Evolutionary conservation across 1,140 invertebrate species (phyloP).

Genomic region (Homalodisca vitripennis): DNA sequence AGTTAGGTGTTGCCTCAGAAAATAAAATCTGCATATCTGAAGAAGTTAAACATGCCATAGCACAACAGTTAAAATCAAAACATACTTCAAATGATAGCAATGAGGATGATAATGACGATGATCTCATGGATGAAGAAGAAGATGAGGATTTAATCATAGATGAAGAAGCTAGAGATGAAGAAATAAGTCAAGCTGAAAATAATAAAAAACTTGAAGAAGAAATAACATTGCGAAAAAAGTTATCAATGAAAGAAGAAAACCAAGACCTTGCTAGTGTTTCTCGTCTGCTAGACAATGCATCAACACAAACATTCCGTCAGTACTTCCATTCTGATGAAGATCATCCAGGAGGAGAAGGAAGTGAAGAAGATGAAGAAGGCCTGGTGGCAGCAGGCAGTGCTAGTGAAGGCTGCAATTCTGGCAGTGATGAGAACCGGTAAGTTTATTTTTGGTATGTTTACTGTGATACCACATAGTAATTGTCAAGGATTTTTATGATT

Average conservation of each 20-base stretch:
- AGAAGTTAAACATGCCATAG: constrained; percentile 76
- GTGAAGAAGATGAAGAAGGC: constrained; percentile 71
- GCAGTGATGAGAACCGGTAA: constrained; percentile 74
- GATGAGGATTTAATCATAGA: constrained; percentile 65
- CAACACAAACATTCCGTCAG: constrained; percentile 65
- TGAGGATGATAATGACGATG: constrained; percentile 47
- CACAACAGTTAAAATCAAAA: constrained; percentile 68
- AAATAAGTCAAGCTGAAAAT: constrained; percentile 33
- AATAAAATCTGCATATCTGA: constrained; percentile 56
- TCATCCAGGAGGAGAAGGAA: constrained; percentile 46
- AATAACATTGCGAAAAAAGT: constrained; percentile 33
- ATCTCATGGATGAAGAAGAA: constrained; percentile 50
- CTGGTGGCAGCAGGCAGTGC: constrained; percentile 67
- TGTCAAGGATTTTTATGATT: no score
- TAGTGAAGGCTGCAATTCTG: constrained; percentile 77
- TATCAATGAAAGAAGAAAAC: constrained; percentile 37
- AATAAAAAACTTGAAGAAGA: constrained; percentile 35
- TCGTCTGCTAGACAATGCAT: constrained; percentile 75
- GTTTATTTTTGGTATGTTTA: no score
- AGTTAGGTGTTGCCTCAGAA: no score
- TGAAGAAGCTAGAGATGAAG: constrained; percentile 51
- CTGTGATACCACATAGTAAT: no score
- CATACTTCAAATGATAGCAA: constrained; percentile 34
- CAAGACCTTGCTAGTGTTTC: constrained; percentile 73
- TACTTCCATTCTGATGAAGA: constrained; percentile 47